A percentile compares a stretch with the other conserved stretches of the same genome.
These are phyloP conservation scores for Dipus sagitta DNA, from an alignment of 2,797 vertebrate species.

Conservation along the genomic window DNA sequence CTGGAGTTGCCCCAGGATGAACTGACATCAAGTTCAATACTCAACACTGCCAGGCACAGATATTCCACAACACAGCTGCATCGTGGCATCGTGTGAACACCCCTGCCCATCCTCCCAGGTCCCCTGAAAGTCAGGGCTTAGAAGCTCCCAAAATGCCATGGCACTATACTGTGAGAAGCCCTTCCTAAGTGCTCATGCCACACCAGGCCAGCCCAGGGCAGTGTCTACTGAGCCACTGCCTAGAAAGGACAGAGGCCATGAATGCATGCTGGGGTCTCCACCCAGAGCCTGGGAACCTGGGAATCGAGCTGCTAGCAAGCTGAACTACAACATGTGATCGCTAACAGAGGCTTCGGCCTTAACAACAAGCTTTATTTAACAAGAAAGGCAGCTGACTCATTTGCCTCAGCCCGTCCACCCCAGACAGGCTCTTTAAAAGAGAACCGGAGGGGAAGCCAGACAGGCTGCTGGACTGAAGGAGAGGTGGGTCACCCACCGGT, in stretches of 20 bases:
- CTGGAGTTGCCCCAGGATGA: fast-evolving
- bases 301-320: not conserved
- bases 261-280: not conserved
- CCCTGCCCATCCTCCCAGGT: not conserved
- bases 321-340: not conserved
- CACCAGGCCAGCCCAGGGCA: not conserved
- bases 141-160: not conserved
- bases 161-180: not conserved
- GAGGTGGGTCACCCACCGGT: not conserved
- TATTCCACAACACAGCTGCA: not conserved
- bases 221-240: not conserved
- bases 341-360: not conserved
- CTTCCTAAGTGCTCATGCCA: not conserved
- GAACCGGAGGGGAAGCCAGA: not conserved
- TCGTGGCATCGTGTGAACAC: fast-evolving
- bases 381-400: conserved; percentile 23
- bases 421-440: not conserved
- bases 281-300: not conserved
- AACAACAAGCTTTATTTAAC: conserved; percentile 15
- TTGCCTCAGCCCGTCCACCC: conserved; percentile 24
- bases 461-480: not conserved
- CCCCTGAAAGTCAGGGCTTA: not conserved
- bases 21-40: not conserved
- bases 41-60: not conserved
- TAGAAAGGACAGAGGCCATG: no score